Base-by-base conservation (phyloP, 1,140 invertebrate species). In the Proctacanthus coquilletti region DNA sequence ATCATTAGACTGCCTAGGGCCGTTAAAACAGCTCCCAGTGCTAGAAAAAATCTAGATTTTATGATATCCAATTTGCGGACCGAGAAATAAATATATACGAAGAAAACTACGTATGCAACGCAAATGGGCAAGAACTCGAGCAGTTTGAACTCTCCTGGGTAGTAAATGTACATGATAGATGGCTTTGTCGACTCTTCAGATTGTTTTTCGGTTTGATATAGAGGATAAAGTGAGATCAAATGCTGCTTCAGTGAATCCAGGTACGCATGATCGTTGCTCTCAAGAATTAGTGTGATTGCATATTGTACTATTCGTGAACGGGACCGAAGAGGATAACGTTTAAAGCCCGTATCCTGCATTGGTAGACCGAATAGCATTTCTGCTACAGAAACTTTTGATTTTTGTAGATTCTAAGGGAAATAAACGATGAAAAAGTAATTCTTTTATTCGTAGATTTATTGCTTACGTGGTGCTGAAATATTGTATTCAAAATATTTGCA, bases 31-130 rank as follows among this genome's bases (percentile, higher is more conserved):
- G 89, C 87, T 56, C 84, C 84, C 25, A 93, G 71, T 0, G 92
- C 87, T 49, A 98, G 74, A 2, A 85, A 80, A 36, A 91, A 64
- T 63, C 95, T 93, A 2, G 87, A 94, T 50, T 86, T 85, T 10
- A 98, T 79, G 36, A 89, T 72, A 55, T 94, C 88, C 34, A 96
- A 88, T 69, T 95, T 91, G 51, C 88, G 70, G 10, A 95, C 82
- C 32, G 88, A 94, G 57, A 94, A 97, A 52, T 94, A 95, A 3
- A 95, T 77, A 51, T 94, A 96, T 4, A 89, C 62, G 56, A 94
- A 92, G 9, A 95, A 63, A 11, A 85, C 68, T 11, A 86, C 57
- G 48, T 95, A 94, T 6, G 84, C 81, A 39, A 86, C 73, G 15
- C 77, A 69, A 1, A 96, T 57, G 0, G 87, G 87, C 27, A 91